Conservation (phyloP, 2,797 vertebrate species). For the Periophthalmus magnuspinnatus region DNA sequence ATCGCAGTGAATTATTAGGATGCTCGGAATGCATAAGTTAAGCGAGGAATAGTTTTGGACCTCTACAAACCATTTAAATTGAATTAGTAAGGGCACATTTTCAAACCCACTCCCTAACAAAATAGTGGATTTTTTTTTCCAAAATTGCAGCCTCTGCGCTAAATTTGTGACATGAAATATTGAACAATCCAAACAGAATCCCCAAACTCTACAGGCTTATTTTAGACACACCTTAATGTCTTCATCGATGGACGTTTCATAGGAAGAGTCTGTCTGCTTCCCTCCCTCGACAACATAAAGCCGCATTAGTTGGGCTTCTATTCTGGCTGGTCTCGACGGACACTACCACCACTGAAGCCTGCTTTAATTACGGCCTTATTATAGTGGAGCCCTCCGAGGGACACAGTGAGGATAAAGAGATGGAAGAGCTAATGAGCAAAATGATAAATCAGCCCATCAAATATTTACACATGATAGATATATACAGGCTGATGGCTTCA, state of each 20-base stretch:
- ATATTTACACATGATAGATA: conserved; percentile 28
- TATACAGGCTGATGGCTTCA: conserved; percentile 17
- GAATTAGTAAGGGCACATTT: too few species aligned
- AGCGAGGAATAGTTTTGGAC: too few species aligned
- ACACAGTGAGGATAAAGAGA: conserved; percentile 42
- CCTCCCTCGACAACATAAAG: conserved; percentile 44
- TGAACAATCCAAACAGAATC: too few species aligned
- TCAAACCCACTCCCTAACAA: too few species aligned
- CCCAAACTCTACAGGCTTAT: not conserved
- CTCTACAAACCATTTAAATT: too few species aligned
- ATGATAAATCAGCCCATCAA: conserved; percentile 37
- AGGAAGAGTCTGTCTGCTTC: conserved; percentile 38
- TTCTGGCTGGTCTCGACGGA: conserved; percentile 51
- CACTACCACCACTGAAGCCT: conserved; percentile 46
- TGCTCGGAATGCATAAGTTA: too few species aligned
- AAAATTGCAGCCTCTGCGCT: too few species aligned
- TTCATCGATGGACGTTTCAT: conserved; percentile 17
- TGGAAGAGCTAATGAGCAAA: conserved; percentile 45
- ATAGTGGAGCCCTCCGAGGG: conserved; percentile 48
- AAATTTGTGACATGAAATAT: too few species aligned
- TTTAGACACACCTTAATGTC: not conserved
- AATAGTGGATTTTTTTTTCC: too few species aligned
- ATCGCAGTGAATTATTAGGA: too few species aligned
- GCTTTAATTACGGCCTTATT: conserved; percentile 65
- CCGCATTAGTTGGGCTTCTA: conserved; percentile 58